Evolutionary conservation across 2,113 vertebrate genomes (phyloP), one percentile per base, ranked within the genome.

Genomic region (Australoheros scitulus): DNA sequence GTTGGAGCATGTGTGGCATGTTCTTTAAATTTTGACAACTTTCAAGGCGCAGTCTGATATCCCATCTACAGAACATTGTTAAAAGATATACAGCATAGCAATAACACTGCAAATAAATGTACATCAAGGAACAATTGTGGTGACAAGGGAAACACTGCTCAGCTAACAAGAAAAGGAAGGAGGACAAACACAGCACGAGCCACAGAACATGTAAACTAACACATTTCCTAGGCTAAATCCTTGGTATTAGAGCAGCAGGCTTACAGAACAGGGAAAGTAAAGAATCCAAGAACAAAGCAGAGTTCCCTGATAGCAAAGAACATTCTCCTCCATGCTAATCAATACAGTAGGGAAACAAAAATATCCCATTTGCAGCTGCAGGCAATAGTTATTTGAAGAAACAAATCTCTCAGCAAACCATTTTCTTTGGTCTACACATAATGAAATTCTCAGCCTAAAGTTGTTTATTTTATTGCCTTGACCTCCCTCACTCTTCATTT

Each of bases 401-500:
- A 84, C 77, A 90, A 91, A 91, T 84, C 79, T 87, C 81, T 79
- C 58, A 68, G 77, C 76, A 85, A 88, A 85, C 74, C 43, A 17
- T 76, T 81, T 76, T 76, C 61, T 61, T 56, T 5, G 11, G 26
- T 76, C 76, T 4, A 15, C 80, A 55, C 60, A 41, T 89, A 90
- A 92, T 85, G 74, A 84, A 90, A 92, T 89, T 84, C 64, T 60
- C 81, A 58, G 72, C 65, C 64, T 75, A 79, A 89, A 93, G 88
- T 68, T 86, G 91, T 93, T 93, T 90, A 86, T 90, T 89, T 80
- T 80, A 81, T 86, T 77, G 79, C 61, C 32, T 79, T 75, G 85
- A 93, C 88, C 84, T 84, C 79, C 61, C 84, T 87, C 79, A n/a
- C 89, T 89, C 86, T 63, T 88, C 82, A 89, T 90, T 88, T 87